Evolutionary conservation across 2,888 invertebrate species (phyloP).

Genomic region (Morpho achilles): DNA sequence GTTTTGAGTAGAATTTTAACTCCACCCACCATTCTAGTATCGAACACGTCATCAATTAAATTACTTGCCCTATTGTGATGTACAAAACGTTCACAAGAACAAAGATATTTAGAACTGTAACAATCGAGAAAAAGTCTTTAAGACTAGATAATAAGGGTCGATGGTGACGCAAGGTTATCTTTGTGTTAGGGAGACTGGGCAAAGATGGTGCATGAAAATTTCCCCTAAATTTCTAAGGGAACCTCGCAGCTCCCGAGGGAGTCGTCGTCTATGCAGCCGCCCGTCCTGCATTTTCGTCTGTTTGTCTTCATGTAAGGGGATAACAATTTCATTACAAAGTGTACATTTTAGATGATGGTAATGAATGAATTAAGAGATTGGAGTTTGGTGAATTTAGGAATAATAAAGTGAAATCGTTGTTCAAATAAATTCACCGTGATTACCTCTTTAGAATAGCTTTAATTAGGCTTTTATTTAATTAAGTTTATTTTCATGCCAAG

Average conservation of each 20-base stretch:
- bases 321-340: conserved; percentile 33
- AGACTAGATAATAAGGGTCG: conserved; percentile 15
- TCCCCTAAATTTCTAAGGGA: conserved; percentile 52
- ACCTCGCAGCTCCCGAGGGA: conserved; percentile 45
- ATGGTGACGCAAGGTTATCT: conserved; percentile 1
- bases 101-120: conserved; percentile 4
- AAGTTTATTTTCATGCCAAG: too few species aligned
- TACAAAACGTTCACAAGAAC: conserved; percentile 33
- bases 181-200: conserved; percentile 32
- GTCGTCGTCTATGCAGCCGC: conserved; percentile 48
- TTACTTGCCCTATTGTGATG: conserved; percentile 66
- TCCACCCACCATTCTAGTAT: conserved; percentile 60
- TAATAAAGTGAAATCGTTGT: not conserved
- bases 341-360: conserved; percentile 29
- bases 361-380: conserved; percentile 21
- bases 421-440: too few species aligned
- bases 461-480: too few species aligned
- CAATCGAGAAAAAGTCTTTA: conserved; percentile 23
- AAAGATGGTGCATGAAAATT: conserved; percentile 45
- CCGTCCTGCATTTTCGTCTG: conserved; percentile 50
- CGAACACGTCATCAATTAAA: conserved; percentile 76
- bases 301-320: conserved; percentile 43
- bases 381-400: not conserved
- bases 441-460: too few species aligned
- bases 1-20: conserved; percentile 33